phyloP scores from a whole-genome alignment of 2,888 invertebrate genomes.

The Drosophila robusta region DNA sequence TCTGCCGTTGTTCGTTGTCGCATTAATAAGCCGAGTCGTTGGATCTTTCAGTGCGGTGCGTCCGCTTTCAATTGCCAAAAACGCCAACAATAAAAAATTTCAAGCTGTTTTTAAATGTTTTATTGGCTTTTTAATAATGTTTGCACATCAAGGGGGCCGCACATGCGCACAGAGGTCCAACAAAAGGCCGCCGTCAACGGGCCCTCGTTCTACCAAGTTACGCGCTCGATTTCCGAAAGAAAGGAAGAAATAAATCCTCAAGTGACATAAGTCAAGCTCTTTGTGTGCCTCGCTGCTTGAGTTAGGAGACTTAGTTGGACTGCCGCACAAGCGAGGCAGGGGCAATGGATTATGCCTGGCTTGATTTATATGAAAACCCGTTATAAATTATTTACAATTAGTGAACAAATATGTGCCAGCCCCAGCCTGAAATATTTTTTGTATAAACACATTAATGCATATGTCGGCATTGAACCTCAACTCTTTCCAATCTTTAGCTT shows the following conservation, averaged over 20 bases:
- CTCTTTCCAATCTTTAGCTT: background rate
- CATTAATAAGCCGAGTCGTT: slow-evolving; percentile 73
- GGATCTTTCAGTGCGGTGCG: slow-evolving; percentile 30
- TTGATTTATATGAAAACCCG: slow-evolving; percentile 72
- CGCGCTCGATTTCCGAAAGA: slow-evolving; percentile 64
- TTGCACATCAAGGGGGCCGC: slow-evolving; percentile 76
- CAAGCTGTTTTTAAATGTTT: slow-evolving; percentile 82
- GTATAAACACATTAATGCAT: background rate
- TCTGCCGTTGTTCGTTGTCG: slow-evolving; percentile 69
- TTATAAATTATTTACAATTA: slow-evolving; percentile 68
- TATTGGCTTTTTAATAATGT: slow-evolving; percentile 81
- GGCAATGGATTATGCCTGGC: slow-evolving; percentile 70
- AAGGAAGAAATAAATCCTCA: slow-evolving; percentile 81
- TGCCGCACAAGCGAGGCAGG: slow-evolving; percentile 10
- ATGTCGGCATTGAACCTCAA: background rate
- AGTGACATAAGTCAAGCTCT: slow-evolving; percentile 78
- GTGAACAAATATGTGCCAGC: slow-evolving; percentile 58
- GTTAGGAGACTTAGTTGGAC: slow-evolving; percentile 32
- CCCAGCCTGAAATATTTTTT: slow-evolving; percentile 42
- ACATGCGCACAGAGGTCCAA: slow-evolving; percentile 44
- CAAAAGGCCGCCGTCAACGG: slow-evolving; percentile 27
- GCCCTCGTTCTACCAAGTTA: slow-evolving; percentile 69
- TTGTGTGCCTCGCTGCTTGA: slow-evolving; percentile 50
- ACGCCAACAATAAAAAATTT: slow-evolving; percentile 80
- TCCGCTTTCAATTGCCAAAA: slow-evolving; percentile 72